Evolutionary conservation across 2,113 vertebrate genomes (phyloP).

Genomic region (Myanophis thanlyinensis): DNA sequence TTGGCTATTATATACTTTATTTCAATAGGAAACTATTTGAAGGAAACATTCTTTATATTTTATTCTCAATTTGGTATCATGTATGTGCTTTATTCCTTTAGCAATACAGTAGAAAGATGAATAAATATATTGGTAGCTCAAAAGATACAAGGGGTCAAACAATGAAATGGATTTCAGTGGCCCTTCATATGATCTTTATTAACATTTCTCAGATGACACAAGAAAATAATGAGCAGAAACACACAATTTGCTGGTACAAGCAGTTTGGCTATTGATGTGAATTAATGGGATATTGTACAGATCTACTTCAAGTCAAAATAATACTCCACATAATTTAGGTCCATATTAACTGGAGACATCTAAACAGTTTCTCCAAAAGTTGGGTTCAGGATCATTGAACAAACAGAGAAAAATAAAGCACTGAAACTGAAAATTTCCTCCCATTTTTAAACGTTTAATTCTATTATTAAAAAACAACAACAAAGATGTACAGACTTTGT

Average conservation of each 20-base stretch:
- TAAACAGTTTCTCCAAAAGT: conserved; percentile 3
- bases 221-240: conserved; percentile 36
- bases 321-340: not conserved
- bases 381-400: not conserved
- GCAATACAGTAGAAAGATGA: conserved; percentile 14
- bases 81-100: not conserved
- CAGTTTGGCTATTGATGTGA: conserved; percentile 33
- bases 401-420: not conserved
- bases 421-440: not conserved
- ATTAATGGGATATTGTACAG: conserved; percentile 22
- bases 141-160: conserved; percentile 36
- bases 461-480: no score
- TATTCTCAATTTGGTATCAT: conserved; percentile 8
- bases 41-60: conserved; percentile 25
- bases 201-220: conserved; percentile 13
- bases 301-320: conserved; percentile 10
- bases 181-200: conserved; percentile 34
- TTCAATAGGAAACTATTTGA: conserved; percentile 29
- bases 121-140: conserved; percentile 25
- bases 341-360: not conserved
- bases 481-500: not conserved
- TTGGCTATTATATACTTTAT: not conserved
- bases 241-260: conserved; percentile 26
- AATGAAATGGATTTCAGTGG: conserved; percentile 21
- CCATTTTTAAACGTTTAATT: not conserved